phyloP scores from a whole-genome alignment of 2,113 vertebrate genomes.

The Pseudorhombus dupliciocellatus region DNA sequence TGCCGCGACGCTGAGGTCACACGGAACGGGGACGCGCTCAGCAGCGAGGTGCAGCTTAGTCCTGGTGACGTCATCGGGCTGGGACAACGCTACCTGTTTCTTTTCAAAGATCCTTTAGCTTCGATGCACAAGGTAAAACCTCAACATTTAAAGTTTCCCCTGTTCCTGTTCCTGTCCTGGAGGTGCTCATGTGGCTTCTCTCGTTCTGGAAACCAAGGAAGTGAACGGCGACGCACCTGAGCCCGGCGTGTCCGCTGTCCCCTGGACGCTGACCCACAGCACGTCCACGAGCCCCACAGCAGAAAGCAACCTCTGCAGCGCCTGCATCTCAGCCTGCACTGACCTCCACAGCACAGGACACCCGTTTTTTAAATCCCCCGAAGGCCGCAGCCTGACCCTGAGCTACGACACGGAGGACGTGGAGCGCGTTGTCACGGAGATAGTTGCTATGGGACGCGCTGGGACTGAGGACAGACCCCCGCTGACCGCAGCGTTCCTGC shows the following conservation, averaged over 20 bases:
- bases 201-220: slow-evolving; percentile 43
- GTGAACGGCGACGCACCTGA: slow-evolving; percentile 6
- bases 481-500: slow-evolving; percentile 71
- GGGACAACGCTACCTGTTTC: slow-evolving; percentile 80
- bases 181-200: neutral
- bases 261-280: slow-evolving; percentile 31
- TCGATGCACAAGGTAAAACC: slow-evolving; percentile 43
- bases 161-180: too few species aligned
- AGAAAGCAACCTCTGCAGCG: neutral
- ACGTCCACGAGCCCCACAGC: slow-evolving; percentile 1
- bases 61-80: slow-evolving; percentile 80
- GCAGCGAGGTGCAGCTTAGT: slow-evolving; percentile 63
- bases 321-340: too few species aligned
- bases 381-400: slow-evolving; percentile 63
- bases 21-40: slow-evolving; percentile 71
- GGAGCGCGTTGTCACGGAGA: slow-evolving; percentile 68
- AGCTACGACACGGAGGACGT: slow-evolving; percentile 61
- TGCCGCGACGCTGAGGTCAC: slow-evolving; percentile 63
- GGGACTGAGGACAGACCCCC: slow-evolving; percentile 40
- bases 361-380: slow-evolving; percentile 50
- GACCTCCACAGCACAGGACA: neutral
- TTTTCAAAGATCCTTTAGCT: slow-evolving; percentile 80
- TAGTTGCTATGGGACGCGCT: slow-evolving; percentile 57
- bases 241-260: neutral
- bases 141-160: too few species aligned